Percentiles rank a stretch among this genome's conserved stretches.
phyloP scores from a whole-genome alignment of 2,113 vertebrate genomes.

The Morone saxatilis region DNA sequence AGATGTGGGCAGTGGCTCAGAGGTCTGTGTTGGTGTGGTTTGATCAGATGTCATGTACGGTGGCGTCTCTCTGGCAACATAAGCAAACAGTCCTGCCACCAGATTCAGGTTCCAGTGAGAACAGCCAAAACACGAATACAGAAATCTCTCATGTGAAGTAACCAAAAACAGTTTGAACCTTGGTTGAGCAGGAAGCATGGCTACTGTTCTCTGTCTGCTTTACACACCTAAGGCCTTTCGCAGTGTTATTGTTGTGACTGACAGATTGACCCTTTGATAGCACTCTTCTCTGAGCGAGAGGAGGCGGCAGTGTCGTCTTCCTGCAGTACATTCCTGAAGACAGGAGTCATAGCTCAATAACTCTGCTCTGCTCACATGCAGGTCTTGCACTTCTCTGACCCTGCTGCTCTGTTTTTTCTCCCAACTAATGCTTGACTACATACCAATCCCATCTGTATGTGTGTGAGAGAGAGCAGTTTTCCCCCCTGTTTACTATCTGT shows the following conservation, averaged over 20 bases:
- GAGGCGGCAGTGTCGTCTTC: conserved; percentile 30
- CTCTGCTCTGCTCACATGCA: conserved; percentile 37
- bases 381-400: conserved; percentile 40
- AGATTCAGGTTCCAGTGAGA: neutral
- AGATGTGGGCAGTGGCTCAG: neutral
- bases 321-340: conserved; percentile 69
- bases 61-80: neutral
- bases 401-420: conserved; percentile 24
- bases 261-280: conserved; percentile 48
- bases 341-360: conserved; percentile 60
- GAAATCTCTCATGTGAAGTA: too few species aligned
- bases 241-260: conserved; percentile 36
- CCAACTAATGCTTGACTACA: conserved; percentile 30
- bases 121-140: neutral
- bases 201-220: conserved; percentile 10
- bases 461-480: neutral
- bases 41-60: neutral
- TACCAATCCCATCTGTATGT: conserved; percentile 52
- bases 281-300: conserved; percentile 1
- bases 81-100: neutral
- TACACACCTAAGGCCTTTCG: neutral
- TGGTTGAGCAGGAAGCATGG: neutral
- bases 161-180: neutral
- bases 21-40: neutral
- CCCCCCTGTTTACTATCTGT: conserved; percentile 20